These are phyloP conservation scores for Myocastor coypus DNA, from an alignment of 2,113 vertebrate genomes.

Conservation along the genomic window DNA sequence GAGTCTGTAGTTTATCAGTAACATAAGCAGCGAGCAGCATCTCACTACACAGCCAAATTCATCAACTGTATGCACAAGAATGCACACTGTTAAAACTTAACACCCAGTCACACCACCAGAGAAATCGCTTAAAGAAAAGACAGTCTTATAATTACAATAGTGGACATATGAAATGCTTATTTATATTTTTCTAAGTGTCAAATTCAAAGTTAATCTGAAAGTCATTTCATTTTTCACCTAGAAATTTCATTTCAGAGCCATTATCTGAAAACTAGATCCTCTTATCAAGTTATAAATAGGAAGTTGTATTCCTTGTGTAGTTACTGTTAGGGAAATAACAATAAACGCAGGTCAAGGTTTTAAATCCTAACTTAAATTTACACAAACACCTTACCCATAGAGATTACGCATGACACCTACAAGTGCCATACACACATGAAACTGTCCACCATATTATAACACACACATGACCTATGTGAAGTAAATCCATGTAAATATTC, in stretches of 20 bases:
- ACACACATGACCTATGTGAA: neutral
- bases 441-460: neutral
- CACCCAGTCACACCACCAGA: neutral
- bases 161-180: neutral
- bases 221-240: neutral
- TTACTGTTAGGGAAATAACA: neutral
- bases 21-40: neutral
- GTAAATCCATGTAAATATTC: neutral
- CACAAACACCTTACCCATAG: neutral
- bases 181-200: neutral
- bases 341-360: neutral
- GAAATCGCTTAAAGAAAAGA: neutral
- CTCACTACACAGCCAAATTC: neutral
- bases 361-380: conserved; percentile 7
- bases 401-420: neutral
- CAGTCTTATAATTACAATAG: neutral
- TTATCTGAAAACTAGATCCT: neutral
- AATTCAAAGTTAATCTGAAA: neutral
- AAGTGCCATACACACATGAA: neutral
- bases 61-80: neutral
- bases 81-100: neutral
- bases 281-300: neutral
- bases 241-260: neutral
- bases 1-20: too few relatives aligned
- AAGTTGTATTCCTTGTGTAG: neutral